A percentile compares a stretch with the other conserved stretches of the same genome.
These are phyloP conservation scores for Tragelaphus scriptus DNA, from an alignment of 2,113 vertebrate species.

Conservation along the genomic window DNA sequence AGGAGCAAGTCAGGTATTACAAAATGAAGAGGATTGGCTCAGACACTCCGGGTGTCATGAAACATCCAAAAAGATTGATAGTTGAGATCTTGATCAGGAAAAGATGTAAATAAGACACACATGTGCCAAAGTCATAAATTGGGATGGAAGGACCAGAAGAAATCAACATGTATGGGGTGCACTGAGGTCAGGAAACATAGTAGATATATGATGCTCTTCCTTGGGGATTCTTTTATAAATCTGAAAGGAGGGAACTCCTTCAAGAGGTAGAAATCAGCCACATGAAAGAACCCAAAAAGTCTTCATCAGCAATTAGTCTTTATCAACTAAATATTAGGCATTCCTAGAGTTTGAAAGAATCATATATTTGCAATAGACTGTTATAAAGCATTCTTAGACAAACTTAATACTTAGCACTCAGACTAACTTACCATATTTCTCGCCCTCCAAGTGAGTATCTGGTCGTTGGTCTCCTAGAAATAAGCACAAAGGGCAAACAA, in stretches of 20 bases:
- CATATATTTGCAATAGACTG: not conserved
- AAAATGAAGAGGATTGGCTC: not conserved
- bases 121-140: not conserved
- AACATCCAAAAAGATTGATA: not conserved
- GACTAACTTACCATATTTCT: conserved; percentile 12
- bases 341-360: not conserved
- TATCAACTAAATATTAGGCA: not conserved
- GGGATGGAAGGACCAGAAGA: not conserved
- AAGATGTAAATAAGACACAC: not conserved
- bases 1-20: not conserved
- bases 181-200: not conserved
- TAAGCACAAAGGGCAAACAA: conserved; percentile 40
- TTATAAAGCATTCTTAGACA: conserved; percentile 5
- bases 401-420: not conserved
- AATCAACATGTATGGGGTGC: not conserved
- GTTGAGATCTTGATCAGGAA: not conserved
- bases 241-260: not conserved
- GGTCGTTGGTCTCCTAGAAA: not conserved
- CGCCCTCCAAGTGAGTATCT: not conserved
- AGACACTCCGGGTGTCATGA: not conserved
- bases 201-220: not conserved
- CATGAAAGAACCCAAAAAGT: not conserved
- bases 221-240: not conserved
- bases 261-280: not conserved
- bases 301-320: not conserved